Percentiles rank a stretch among this genome's conserved stretches.
Evolutionary conservation across 1,140 invertebrate genomes (phyloP).

Genomic region (Macrotrachela quadricornifera): DNA sequence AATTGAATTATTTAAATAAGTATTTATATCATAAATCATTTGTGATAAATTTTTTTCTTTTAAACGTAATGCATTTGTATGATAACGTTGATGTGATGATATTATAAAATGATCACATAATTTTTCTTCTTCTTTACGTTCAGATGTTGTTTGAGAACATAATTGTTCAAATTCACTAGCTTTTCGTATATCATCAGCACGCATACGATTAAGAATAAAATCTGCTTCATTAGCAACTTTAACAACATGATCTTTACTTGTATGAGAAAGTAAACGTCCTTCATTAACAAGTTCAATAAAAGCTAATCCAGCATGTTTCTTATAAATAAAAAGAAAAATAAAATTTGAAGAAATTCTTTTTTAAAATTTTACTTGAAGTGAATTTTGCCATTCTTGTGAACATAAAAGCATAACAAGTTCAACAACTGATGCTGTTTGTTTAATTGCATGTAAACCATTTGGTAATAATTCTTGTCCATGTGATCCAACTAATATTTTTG

Average conservation of each 20-base stretch:
- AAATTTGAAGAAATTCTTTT: too few species aligned
- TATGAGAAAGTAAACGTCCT: slow-evolving; percentile 77
- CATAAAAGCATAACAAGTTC: slow-evolving; percentile 95
- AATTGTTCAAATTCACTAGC: slow-evolving; percentile 91
- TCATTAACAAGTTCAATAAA: slow-evolving; percentile 99
- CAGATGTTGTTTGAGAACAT: slow-evolving; percentile 65
- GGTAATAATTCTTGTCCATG: slow-evolving; percentile 94
- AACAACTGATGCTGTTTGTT: slow-evolving; percentile 65
- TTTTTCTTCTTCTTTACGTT: slow-evolving; percentile 74
- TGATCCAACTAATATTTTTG: slow-evolving; percentile 88
- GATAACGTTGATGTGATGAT: slow-evolving; percentile 69
- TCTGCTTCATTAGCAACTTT: slow-evolving; percentile 98
- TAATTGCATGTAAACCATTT: slow-evolving; percentile 56
- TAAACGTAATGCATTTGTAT: slow-evolving; percentile 64
- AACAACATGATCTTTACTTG: slow-evolving; percentile 97
- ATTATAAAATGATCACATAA: slow-evolving; percentile 93
- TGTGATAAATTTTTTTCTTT: slow-evolving; percentile 81
- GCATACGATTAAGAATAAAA: slow-evolving; percentile 91
- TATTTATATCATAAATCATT: slow-evolving; percentile 61
- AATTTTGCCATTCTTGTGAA: slow-evolving; percentile 99
- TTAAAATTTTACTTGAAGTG: slow-evolving; percentile 46
- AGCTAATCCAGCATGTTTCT: slow-evolving; percentile 93
- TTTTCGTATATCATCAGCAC: slow-evolving; percentile 93
- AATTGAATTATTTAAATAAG: too few species aligned
- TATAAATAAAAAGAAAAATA: too few species aligned